These are phyloP conservation scores for Verasper variegatus DNA, from an alignment of 2,113 vertebrate genomes.

Conservation along the genomic window DNA sequence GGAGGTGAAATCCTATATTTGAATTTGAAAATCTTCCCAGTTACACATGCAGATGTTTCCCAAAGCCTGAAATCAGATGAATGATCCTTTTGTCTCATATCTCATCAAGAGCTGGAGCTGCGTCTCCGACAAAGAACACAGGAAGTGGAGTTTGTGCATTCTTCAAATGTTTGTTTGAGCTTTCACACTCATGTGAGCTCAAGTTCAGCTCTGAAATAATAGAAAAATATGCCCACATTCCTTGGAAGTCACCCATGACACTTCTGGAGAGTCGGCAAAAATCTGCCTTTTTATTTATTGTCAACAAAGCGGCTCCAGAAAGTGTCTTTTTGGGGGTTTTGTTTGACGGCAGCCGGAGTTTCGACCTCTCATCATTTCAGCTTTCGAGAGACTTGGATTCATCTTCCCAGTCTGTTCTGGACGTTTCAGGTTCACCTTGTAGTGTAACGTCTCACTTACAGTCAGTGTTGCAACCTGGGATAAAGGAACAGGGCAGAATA, in stretches of 20 bases:
- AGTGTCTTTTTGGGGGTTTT: neutral
- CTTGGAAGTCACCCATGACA: conserved; percentile 35
- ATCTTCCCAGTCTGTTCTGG: conserved; percentile 15
- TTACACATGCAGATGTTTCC: conserved; percentile 30
- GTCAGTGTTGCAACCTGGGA: neutral
- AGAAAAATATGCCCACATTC: conserved; percentile 41
- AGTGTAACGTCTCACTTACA: neutral
- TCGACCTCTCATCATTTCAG: conserved; percentile 25
- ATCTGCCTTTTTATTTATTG: conserved; percentile 41
- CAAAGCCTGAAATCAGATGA: conserved; percentile 9
- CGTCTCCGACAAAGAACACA: conserved; percentile 12
- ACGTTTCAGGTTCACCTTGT: conserved; percentile 26
- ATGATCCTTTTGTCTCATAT: conserved; percentile 27
- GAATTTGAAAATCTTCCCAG: neutral
- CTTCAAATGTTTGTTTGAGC: conserved; percentile 47
- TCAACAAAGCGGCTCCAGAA: conserved; percentile 47
- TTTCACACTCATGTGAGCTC: conserved; percentile 29
- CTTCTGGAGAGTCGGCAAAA: conserved; percentile 34
- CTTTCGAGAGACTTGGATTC: conserved; percentile 23
- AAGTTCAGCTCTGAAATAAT: conserved; percentile 17
- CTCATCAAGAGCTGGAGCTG: conserved; percentile 31
- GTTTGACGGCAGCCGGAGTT: neutral
- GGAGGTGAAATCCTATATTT: no score
- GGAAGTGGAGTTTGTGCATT: conserved; percentile 49
- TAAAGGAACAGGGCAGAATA: neutral